phyloP scores from a whole-genome alignment of 2,797 vertebrate genomes.

The Diglossa cyanea region DNA sequence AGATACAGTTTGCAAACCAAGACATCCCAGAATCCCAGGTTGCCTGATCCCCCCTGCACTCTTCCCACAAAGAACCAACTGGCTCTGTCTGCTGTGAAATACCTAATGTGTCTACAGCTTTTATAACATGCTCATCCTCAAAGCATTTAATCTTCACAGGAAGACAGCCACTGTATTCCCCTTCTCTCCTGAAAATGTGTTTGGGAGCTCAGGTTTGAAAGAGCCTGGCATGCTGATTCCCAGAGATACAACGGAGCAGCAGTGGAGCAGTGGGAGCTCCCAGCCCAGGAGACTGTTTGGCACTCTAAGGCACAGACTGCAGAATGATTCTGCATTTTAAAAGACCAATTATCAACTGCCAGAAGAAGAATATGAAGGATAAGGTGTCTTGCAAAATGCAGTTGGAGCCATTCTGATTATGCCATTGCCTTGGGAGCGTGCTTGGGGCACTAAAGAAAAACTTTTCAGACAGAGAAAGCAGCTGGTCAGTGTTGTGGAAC shows the following conservation, averaged over 20 bases:
- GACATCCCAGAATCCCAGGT: neutral
- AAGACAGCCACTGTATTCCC: neutral
- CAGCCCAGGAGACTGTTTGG: neutral
- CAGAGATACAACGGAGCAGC: neutral
- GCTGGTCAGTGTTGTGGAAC: neutral
- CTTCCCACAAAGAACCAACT: neutral
- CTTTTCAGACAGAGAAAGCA: neutral
- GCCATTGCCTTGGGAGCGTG: neutral
- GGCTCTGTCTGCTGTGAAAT: neutral
- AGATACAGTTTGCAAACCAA: neutral
- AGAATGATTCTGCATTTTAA: neutral
- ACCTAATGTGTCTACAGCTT: neutral
- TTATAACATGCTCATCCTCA: neutral
- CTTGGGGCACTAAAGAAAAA: neutral
- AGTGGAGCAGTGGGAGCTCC: neutral
- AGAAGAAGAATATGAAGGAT: neutral
- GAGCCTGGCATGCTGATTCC: accelerated
- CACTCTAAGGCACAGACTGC: neutral
- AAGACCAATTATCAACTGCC: neutral
- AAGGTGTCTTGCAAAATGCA: neutral
- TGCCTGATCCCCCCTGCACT: accelerated
- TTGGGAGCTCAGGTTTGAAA: neutral
- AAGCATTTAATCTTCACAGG: neutral
- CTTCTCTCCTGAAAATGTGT: neutral
- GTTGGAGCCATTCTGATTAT: neutral